Base-by-base conservation (phyloP, 2,113 vertebrate species). In the Elgaria multicarinata region DNA sequence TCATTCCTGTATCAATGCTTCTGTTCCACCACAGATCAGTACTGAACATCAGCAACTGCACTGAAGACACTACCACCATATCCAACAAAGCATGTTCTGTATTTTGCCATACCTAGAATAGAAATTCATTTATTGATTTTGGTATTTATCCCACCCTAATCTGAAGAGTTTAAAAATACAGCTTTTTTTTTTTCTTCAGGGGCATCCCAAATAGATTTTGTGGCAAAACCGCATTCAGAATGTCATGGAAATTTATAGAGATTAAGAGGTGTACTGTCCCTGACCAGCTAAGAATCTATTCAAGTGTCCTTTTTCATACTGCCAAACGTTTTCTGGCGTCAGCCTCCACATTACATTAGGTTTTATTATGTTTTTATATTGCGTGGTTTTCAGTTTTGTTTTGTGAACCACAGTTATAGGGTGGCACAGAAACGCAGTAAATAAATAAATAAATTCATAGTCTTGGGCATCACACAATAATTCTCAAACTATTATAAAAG, bases 11-110 rank as follows among this genome's bases (percentile, higher is more conserved):
- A 84, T 99, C 97, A 28, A 99, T 94, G 92, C 91, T 96, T 88
- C 97, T 97, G 97, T 98, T 99, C 94, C 98, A 98, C 94, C 97
- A 97, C 2, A 97, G 80, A 14, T 94, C 95, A 78, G 94, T 92
- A 90, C 93, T 96, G 82, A 97, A 95, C 88, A 97, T 95, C 75
- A 97, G 62, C 86, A 98, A 95, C 62, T 97, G 98, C 87, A 97
- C 94, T 78, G 97, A 20, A 58, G 98, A 97, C 62, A 99, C 97
- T 87, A 98, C 90, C 71, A 96, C 98, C 92, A 97, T 98, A 91
- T 99, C 99, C 46, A 99, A 92, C 58, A 99, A 94, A 78, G 98
- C 98, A 83, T 98, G 97, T 91, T 99, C 99, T 90, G 98, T 98
- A 93, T 97, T 98, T 95, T 99, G 99, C 99, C 99, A 99, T 71